Base-by-base conservation (phyloP, 2,797 vertebrate genomes). In the Phoeniculus purpureus region DNA sequence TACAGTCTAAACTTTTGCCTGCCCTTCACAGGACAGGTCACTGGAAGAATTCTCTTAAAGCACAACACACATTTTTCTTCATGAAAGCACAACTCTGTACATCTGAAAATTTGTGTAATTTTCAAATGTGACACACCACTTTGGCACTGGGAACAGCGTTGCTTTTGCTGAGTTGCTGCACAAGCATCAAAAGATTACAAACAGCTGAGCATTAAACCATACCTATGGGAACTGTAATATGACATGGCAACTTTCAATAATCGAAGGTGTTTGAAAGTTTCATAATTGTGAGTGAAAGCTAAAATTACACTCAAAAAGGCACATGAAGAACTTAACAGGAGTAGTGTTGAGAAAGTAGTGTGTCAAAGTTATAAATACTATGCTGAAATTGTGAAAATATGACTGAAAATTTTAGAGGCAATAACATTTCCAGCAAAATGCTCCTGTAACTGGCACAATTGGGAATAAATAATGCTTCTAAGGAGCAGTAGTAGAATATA, bases 381-480 rank as follows among this genome's bases (percentile, higher is more conserved):
- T 2, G 5, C 68, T 88, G 51, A 83, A 88, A 65, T 84, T 64
- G 21, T 91, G 67, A 59, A 79, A 92, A 73, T 43, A 65, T 31
- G 45, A 31, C 50, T 79, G 54, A 43, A 84, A 71, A 55, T 65
- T 86, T 84, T 58, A 87, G 13, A 77, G 23, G 8, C 79, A 70
- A 59, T 79, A 87, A 45, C 18, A 68, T 16, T 79, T 92, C 60
- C 47, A 86, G 12, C 34, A 67, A 75, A 88, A 56, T 76, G 40
- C 29, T 10, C 45, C 79, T 82, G 48, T 78, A 94, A 65, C 51
- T 31, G 90, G 94, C 77, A 91, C 17, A 92, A 58, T 31, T 48
- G 83, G 50, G 52, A 37, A 73, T 76, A 96, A 93, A 77, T 40
- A 77, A 61, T 47, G 9, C 60, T 94, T 34, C 40, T 77, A 55